Conservation (phyloP, 2,888 invertebrate species). For the Plebejus anna region DNA sequence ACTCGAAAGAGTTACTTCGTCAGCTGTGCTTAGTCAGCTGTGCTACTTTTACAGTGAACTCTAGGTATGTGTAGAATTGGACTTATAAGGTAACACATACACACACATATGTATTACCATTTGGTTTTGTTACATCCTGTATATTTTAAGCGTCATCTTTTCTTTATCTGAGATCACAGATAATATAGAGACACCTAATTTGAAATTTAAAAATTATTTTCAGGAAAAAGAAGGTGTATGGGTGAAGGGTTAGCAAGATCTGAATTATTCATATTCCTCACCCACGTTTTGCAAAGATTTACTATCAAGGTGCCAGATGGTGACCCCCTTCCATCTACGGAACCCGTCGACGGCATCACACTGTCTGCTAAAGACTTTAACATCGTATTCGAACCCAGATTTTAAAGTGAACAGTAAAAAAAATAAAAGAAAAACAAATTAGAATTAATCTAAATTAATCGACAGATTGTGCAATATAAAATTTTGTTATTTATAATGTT, state of each 20-base stretch:
- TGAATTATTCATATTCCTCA: conserved; percentile 87
- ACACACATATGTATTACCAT: too few species aligned
- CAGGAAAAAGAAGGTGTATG: conserved; percentile 88
- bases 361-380: conserved; percentile 78
- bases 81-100: too few species aligned
- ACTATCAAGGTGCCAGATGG: conserved; percentile 56
- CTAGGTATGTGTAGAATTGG: too few species aligned
- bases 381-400: conserved; percentile 59
- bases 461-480: not conserved
- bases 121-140: too few species aligned
- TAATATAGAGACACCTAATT: not conserved
- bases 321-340: conserved; percentile 61
- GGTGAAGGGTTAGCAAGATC: conserved; percentile 87
- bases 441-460: not conserved
- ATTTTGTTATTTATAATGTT: not conserved
- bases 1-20: too few species aligned
- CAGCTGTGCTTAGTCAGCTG: too few species aligned
- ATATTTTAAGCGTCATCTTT: not conserved
- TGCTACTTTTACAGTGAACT: too few species aligned
- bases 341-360: conserved; percentile 78
- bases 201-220: conserved; percentile 35
- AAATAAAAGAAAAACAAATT: not conserved
- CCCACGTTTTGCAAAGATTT: conserved; percentile 86
- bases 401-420: conserved; percentile 29
- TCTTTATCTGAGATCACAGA: not conserved